Conservation (phyloP, 1,140 invertebrate genomes). For the Drosophila repletoides region DNA sequence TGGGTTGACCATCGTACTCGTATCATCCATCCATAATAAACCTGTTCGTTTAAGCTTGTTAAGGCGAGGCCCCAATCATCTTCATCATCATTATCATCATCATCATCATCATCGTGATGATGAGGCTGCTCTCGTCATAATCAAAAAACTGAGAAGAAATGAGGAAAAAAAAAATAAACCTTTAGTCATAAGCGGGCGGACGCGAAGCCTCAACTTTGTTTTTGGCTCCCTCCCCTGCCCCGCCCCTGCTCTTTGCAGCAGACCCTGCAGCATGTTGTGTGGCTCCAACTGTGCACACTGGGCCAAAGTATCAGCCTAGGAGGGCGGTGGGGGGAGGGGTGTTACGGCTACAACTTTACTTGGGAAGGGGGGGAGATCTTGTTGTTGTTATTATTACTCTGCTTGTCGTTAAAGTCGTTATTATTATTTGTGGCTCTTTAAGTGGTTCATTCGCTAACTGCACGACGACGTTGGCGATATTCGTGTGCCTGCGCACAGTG, state of each 20-base stretch:
- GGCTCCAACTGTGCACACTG: slow-evolving; percentile 19
- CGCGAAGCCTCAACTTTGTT: slow-evolving; percentile 65
- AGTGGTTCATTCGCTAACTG: slow-evolving; percentile 80
- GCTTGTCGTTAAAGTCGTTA: slow-evolving; percentile 79
- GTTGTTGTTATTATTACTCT: slow-evolving; percentile 59
- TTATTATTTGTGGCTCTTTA: slow-evolving; percentile 81
- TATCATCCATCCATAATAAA: slow-evolving; percentile 80
- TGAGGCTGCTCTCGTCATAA: slow-evolving; percentile 40
- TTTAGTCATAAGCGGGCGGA: slow-evolving; percentile 68
- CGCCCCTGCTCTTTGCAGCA: neutral
- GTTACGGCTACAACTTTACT: too few relatives aligned
- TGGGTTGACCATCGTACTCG: slow-evolving; percentile 12
- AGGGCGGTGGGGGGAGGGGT: neutral
- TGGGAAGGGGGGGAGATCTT: slow-evolving; percentile 53
- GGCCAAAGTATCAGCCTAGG: neutral
- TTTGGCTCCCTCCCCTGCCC: neutral
- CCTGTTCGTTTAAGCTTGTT: slow-evolving; percentile 74
- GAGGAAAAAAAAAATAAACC: neutral
- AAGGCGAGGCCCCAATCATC: slow-evolving; percentile 46
- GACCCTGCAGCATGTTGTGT: slow-evolving; percentile 37
- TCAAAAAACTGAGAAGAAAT: slow-evolving; percentile 36
- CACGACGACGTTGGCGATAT: slow-evolving; percentile 76
- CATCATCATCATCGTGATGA: slow-evolving; percentile 20
- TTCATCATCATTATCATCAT: slow-evolving; percentile 2
- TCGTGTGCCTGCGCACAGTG: slow-evolving; percentile 61